phyloP scores from a whole-genome alignment of 53 echinoderm and acorn worm species.

The Zoroaster sp. region DNA sequence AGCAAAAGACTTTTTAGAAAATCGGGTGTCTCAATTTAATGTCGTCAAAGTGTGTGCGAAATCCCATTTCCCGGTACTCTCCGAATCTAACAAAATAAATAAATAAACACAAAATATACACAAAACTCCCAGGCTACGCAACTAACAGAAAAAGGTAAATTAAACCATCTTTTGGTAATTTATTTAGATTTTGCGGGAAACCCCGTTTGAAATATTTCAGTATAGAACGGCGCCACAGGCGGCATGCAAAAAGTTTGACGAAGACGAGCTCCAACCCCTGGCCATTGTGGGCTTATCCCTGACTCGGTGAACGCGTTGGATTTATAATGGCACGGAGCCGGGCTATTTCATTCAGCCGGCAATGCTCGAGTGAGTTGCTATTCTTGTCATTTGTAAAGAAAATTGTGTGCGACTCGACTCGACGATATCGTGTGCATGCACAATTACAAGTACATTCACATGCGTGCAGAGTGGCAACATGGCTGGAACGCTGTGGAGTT shows the following conservation, averaged over 20 bases:
- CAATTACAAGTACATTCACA: too few species aligned
- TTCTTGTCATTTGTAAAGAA: background rate
- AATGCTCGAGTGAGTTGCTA: background rate
- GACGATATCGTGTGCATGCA: too few species aligned
- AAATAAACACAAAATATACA: too few species aligned
- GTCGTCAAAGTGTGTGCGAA: too few species aligned
- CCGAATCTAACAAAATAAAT: too few species aligned
- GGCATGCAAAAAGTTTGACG: background rate
- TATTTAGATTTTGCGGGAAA: too few species aligned
- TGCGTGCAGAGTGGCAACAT: constrained; percentile 8
- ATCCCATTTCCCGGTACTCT: too few species aligned
- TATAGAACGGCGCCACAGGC: background rate
- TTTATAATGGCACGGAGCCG: background rate
- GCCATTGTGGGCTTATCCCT: background rate
- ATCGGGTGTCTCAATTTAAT: too few species aligned
- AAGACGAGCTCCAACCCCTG: background rate
- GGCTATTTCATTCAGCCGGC: background rate
- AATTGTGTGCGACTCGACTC: too few species aligned
- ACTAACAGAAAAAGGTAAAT: too few species aligned
- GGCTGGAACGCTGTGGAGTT: constrained; percentile 17
- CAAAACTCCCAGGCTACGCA: background rate
- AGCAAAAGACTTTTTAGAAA: too few species aligned
- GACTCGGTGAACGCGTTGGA: background rate
- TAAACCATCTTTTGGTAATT: too few species aligned
- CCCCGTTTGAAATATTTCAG: background rate